Evolutionary conservation across 2,888 invertebrate species (phyloP).

Genomic region (Spisula solida): DNA sequence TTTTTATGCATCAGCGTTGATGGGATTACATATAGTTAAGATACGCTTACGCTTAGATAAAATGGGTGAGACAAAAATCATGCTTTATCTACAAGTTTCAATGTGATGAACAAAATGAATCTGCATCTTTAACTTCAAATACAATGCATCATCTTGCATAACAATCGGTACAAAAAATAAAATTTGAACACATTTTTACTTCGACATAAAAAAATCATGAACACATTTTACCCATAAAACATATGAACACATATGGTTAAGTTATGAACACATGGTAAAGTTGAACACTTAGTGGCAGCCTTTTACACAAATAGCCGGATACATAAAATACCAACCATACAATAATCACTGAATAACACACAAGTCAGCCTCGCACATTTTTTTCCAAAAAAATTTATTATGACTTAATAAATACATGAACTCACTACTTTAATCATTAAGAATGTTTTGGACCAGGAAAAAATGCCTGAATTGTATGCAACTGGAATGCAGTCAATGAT

Average conservation of each 20-base stretch:
- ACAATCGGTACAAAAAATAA: not conserved
- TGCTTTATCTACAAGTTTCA: too few species aligned
- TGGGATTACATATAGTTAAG: not conserved
- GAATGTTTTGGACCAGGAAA: not conserved
- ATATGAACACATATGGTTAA: not conserved
- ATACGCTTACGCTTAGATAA: too few species aligned
- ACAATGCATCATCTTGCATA: not conserved
- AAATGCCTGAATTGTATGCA: not conserved
- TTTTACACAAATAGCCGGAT: not conserved
- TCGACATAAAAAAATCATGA: not conserved
- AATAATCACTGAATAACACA: not conserved
- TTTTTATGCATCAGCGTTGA: not conserved
- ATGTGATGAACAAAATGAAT: too few species aligned
- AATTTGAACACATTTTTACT: constrained; percentile 17
- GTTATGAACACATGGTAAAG: not conserved
- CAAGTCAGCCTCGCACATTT: too few species aligned
- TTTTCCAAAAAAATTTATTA: too few species aligned
- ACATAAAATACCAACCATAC: not conserved
- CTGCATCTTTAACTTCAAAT: not conserved
- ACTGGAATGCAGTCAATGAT: not conserved
- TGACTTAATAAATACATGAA: too few species aligned
- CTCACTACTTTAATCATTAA: too few species aligned
- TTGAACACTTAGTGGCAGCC: not conserved
- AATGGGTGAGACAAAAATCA: too few species aligned
- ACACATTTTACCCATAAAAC: not conserved